phyloP scores from a whole-genome alignment of 2,888 invertebrate species.

The Artemia sinica region DNA sequence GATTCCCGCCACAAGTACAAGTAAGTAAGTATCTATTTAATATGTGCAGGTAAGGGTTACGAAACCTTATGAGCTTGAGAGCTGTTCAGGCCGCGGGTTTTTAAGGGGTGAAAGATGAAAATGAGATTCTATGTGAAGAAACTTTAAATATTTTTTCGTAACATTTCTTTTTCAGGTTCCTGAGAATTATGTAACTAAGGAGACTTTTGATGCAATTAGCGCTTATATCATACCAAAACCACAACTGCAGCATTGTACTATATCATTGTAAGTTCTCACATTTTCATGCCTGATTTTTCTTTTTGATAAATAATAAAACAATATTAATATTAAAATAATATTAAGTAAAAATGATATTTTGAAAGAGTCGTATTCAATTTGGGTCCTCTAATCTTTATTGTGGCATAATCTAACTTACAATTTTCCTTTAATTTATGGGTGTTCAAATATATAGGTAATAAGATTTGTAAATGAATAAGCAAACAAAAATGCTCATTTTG shows the following conservation, averaged over 20 bases:
- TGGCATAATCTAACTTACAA: slow-evolving; percentile 25
- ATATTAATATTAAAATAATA: slow-evolving; percentile 13
- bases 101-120: too few species aligned
- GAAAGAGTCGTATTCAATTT: not conserved
- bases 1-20: too few species aligned
- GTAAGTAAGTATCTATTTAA: too few species aligned
- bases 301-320: slow-evolving; percentile 16
- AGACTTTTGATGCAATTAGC: slow-evolving; percentile 79
- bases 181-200: slow-evolving; percentile 74
- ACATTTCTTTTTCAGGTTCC: slow-evolving; percentile 45
- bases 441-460: too few species aligned
- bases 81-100: too few species aligned
- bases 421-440: too few species aligned
- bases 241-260: slow-evolving; percentile 68
- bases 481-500: too few species aligned
- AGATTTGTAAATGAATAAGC: too few species aligned
- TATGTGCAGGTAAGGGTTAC: too few species aligned
- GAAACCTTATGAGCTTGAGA: too few species aligned
- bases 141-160: not conserved
- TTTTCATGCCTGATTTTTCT: too few species aligned
- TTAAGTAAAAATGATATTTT: slow-evolving; percentile 7
- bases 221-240: slow-evolving; percentile 90
- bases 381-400: slow-evolving; percentile 20
- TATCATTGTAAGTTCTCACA: slow-evolving; percentile 55
- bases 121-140: too few species aligned